A percentile compares a stretch with the other conserved stretches of the same genome.
Evolutionary conservation across 2,113 vertebrate species (phyloP).

Genomic region (Uropsilus gracilis): DNA sequence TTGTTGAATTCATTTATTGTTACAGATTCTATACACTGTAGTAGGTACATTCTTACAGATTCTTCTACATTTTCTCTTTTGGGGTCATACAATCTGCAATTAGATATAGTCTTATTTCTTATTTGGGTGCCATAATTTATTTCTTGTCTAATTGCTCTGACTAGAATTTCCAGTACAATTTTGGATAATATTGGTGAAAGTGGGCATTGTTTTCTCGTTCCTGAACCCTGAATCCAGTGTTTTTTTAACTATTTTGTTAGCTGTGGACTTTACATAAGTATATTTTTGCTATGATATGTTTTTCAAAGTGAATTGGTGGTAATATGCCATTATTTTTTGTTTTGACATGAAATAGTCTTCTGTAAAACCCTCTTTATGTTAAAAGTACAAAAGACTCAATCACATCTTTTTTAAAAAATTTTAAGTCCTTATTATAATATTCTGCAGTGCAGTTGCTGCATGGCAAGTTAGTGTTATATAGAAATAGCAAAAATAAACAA

Average conservation of each 20-base stretch:
- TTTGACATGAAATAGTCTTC: constrained; percentile 99
- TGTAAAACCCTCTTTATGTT: constrained; percentile 99
- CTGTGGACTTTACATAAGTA: not conserved
- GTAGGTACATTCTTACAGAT: not conserved
- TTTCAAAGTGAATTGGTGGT: constrained; percentile 99
- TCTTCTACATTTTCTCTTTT: not conserved
- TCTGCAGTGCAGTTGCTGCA: constrained; percentile 99
- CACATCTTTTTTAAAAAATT: constrained; percentile 98
- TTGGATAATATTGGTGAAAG: no score
- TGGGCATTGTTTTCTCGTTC: no score
- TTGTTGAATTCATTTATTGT: not conserved
- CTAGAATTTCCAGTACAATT: no score
- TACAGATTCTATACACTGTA: not conserved
- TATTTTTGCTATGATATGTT: constrained; percentile 93
- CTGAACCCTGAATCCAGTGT: no score
- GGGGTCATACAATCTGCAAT: not conserved
- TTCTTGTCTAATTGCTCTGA: no score
- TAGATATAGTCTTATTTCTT: not conserved
- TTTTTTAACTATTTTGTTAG: not conserved
- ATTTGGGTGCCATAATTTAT: no score
- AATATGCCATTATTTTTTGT: constrained; percentile 99
- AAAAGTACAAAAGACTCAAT: constrained; percentile 99
- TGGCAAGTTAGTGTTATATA: constrained; percentile 99
- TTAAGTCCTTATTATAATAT: constrained; percentile 99
- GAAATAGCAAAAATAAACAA: constrained; percentile 89